phyloP scores from a whole-genome alignment of 1,140 invertebrate genomes.

The Heliconius melpomene region DNA sequence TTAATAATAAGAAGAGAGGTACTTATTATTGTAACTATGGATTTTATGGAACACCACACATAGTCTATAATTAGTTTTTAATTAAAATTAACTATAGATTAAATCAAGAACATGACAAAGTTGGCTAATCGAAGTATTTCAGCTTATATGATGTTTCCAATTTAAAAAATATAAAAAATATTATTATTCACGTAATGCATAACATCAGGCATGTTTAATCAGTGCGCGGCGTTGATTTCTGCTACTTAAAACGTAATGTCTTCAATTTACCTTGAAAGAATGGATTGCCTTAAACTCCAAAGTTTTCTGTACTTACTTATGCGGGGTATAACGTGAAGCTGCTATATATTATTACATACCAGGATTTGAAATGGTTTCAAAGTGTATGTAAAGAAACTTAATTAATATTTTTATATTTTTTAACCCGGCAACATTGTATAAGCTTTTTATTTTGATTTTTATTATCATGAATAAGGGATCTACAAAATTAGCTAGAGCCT shows the following conservation, averaged over 20 bases:
- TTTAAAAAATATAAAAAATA: background rate
- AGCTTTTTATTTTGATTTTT: background rate
- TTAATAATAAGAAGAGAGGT: background rate
- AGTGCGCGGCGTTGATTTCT: background rate
- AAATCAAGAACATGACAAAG: conserved; percentile 2
- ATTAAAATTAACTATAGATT: conserved; percentile 4
- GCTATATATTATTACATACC: too few relatives aligned
- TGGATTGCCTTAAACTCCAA: too few relatives aligned
- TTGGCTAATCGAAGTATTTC: background rate
- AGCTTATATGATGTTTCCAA: background rate
- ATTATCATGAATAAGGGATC: background rate
- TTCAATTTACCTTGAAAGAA: too few relatives aligned
- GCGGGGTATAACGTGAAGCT: background rate
- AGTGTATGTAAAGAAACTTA: background rate
- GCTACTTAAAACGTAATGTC: too few relatives aligned
- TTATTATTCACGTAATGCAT: too few relatives aligned
- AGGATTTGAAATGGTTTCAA: background rate
- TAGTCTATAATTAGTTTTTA: conserved; percentile 2
- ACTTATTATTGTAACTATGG: conserved; percentile 11
- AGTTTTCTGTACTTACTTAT: background rate
- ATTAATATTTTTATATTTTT: background rate
- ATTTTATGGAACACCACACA: conserved; percentile 2
- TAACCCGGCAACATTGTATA: background rate
- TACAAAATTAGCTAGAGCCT: conserved; percentile 2
- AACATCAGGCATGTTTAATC: too few relatives aligned